phyloP scores from a whole-genome alignment of 2,888 invertebrate species.

The Dryococelus australis region DNA sequence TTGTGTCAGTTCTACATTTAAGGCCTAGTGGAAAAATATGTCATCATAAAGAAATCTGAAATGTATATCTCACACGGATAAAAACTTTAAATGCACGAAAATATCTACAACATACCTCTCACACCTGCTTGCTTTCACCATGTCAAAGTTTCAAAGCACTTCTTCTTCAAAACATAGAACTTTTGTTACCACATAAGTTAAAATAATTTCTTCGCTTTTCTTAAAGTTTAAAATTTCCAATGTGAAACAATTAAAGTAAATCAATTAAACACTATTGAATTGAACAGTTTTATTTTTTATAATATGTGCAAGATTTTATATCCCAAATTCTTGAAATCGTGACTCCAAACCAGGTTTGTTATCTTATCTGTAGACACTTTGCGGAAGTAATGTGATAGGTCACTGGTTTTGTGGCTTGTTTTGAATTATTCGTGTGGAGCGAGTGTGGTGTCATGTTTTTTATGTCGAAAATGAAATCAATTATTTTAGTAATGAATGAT shows the following conservation, averaged over 20 bases:
- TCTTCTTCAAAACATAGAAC: neutral
- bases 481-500: neutral
- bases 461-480: neutral
- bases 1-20: neutral
- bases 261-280: neutral
- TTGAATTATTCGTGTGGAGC: neutral
- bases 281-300: neutral
- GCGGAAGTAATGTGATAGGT: neutral
- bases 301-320: neutral
- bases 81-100: neutral
- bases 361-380: neutral
- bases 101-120: neutral
- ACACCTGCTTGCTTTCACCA: conserved; percentile 11
- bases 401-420: conserved; percentile 10
- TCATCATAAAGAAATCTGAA: neutral
- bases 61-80: neutral
- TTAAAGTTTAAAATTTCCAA: neutral
- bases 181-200: neutral
- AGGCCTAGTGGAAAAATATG: neutral
- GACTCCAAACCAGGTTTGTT: neutral
- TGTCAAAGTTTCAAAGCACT: neutral
- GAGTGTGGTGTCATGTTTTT: neutral
- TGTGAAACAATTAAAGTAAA: neutral
- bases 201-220: neutral
- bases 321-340: neutral